Conservation (phyloP, 2,113 vertebrate species). For the Spheniscus mendiculus region DNA sequence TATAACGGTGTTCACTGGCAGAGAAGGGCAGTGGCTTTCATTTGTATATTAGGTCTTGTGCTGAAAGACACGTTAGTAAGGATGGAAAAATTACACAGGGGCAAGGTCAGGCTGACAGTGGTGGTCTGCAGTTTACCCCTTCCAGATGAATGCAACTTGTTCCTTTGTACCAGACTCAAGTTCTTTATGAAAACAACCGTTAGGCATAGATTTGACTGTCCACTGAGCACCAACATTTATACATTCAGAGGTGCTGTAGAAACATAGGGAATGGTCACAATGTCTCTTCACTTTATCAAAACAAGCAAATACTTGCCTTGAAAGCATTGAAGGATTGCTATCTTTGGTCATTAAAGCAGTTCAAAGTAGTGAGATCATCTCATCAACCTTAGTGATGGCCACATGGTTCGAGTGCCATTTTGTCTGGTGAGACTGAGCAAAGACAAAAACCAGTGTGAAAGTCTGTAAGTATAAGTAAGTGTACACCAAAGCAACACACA, state of each 20-base stretch:
- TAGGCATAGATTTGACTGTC: background rate
- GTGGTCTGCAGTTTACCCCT: constrained; percentile 13
- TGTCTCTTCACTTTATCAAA: background rate
- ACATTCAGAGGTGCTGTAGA: background rate
- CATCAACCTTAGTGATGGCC: background rate
- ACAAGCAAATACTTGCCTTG: background rate
- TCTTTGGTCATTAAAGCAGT: background rate
- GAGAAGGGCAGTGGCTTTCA: constrained; percentile 24
- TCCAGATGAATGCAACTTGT: constrained; percentile 11
- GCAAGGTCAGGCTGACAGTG: constrained; percentile 35
- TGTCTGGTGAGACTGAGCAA: background rate
- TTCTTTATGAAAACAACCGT: background rate
- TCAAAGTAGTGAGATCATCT: background rate
- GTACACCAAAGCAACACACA: background rate
- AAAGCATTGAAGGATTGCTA: background rate
- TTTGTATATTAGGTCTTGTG: constrained; percentile 36
- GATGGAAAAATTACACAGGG: constrained; percentile 33
- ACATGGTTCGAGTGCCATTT: background rate
- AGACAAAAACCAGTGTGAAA: background rate
- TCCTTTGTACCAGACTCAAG: constrained; percentile 26
- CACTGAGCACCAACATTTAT: background rate
- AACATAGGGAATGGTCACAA: background rate
- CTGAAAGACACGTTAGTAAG: constrained; percentile 60
- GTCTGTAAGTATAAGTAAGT: background rate
- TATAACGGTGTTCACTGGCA: background rate